Evolutionary conservation across 2,113 vertebrate species (phyloP), one percentile per base, ranked within the genome.

Genomic region (Phaethornis superciliosus): DNA sequence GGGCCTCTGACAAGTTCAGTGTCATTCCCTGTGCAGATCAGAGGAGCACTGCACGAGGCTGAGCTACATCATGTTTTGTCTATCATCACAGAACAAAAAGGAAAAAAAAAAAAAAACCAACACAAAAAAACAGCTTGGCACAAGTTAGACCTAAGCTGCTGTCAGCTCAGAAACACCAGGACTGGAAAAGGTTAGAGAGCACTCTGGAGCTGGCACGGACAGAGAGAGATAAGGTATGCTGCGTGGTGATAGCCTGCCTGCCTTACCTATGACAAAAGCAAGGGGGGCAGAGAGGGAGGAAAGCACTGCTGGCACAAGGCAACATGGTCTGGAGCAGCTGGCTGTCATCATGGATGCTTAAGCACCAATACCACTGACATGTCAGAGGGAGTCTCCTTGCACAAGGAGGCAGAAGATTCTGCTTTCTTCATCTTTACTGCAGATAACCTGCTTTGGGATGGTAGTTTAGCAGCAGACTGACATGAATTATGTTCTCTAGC

Each of bases 171-270:
- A 86, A 89, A 75, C 42, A 68, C 78, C 49, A 93, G 72, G 85
- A 51, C 88, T 95, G 85, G 80, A 71, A 86, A 90, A 95, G 93
- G 92, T 91, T 90, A 93, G 64, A 63, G 47, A 67, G 70, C 40
- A 22, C 82, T 15, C 1, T 6, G 69, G 69, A 84, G 65, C 60
- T 91, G 79, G 82, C 65, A 68, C 30, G 26, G 72, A 83, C 42
- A 81, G 44, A 19, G 52, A 0, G 0, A 81, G 85, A 75, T 54
- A 83, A 75, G 35, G 60, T 30, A 10, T 4, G 15, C n/a, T 64
- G 63, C 23, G 26, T 40, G 14, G 32, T 1, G 51, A 85, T 11
- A 74, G 42, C 52, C 64, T 88, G 42, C 52, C 64, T 88, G 76
- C 68, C 65, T 44, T 20, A 54, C 76, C 69, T 88, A 84, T 75